Conservation (phyloP, 2,888 invertebrate species). For the Callinectes sapidus region DNA sequence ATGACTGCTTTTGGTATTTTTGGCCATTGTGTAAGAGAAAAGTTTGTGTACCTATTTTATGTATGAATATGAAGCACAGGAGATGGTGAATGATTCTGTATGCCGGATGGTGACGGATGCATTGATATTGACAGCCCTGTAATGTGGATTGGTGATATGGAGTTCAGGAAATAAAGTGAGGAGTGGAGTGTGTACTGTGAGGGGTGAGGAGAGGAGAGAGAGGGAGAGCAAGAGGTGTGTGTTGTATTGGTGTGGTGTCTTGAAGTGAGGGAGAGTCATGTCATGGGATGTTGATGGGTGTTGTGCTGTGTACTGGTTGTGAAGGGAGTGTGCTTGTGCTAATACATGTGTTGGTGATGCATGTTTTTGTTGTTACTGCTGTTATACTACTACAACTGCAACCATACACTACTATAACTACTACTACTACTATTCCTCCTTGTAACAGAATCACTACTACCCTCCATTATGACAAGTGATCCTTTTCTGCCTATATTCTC, state of each 20-base stretch:
- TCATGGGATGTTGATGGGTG: background rate
- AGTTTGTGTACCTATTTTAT: background rate
- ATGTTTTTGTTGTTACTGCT: background rate
- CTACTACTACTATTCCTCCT: conserved; percentile 14
- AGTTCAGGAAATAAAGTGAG: background rate
- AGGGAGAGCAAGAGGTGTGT: background rate
- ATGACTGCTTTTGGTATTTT: no score
- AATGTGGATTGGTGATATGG: background rate
- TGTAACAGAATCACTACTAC: background rate
- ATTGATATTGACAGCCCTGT: background rate
- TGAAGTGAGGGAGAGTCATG: background rate
- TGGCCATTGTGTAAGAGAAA: no score
- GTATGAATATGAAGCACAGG: background rate
- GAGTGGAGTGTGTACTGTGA: background rate
- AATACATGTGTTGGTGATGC: background rate
- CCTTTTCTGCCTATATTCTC: background rate
- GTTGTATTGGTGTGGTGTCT: background rate
- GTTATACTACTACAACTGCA: background rate
- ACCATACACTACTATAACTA: background rate
- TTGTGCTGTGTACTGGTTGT: background rate
- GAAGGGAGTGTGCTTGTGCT: background rate
- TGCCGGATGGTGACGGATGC: background rate
- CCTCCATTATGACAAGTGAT: background rate
- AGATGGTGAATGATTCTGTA: background rate
- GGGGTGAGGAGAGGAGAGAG: background rate